A percentile compares a stretch with the other conserved stretches of the same genome.
Conservation (phyloP, 2,113 vertebrate genomes). For the Tachysurus fulvidraco region DNA sequence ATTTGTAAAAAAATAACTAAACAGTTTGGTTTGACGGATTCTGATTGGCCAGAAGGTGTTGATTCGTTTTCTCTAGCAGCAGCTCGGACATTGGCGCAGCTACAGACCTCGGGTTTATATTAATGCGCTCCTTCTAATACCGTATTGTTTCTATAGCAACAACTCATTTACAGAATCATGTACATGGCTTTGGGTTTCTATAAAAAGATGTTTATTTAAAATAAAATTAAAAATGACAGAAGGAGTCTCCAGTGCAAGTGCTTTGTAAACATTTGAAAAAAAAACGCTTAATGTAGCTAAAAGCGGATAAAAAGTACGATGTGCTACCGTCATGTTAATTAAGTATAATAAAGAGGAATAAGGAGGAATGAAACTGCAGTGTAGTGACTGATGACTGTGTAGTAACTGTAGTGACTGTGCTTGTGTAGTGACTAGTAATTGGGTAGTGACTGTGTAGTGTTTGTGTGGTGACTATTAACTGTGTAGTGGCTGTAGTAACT, state of each 20-base stretch:
- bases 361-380: not conserved
- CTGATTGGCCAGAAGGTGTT: not conserved
- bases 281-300: not conserved
- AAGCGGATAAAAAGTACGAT: not conserved
- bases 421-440: too few species aligned
- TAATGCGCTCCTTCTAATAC: not conserved
- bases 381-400: too few species aligned
- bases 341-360: too few species aligned
- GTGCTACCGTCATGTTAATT: too few species aligned
- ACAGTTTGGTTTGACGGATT: not conserved
- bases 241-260: not conserved
- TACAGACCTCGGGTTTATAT: not conserved
- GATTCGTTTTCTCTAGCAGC: not conserved
- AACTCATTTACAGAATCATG: too few species aligned
- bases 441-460: too few species aligned
- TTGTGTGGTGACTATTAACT: too few species aligned
- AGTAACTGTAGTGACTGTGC: too few species aligned
- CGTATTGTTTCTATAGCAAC: not conserved
- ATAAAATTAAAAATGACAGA: not conserved
- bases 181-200: not conserved
- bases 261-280: not conserved
- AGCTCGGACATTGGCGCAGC: not conserved
- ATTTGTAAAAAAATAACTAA: not conserved
- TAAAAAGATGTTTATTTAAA: not conserved
- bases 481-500: too few species aligned